Percentiles rank a stretch among this genome's conserved stretches.
phyloP scores from a whole-genome alignment of 2,888 invertebrate species.

The Eupithecia vulgata region DNA sequence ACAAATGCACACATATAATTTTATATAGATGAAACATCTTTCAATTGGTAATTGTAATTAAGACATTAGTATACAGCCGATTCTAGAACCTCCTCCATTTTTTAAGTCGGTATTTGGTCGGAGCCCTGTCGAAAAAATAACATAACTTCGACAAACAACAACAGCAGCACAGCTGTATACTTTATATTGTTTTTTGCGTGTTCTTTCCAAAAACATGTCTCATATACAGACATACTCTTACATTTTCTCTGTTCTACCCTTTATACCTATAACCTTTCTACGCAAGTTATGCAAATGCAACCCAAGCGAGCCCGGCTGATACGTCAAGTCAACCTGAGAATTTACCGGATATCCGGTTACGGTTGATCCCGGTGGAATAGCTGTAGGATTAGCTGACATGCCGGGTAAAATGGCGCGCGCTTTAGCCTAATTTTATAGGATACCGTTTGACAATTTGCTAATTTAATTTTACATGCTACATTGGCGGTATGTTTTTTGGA shows the following conservation, averaged over 20 bases:
- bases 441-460: conserved; percentile 48
- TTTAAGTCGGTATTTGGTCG: not conserved
- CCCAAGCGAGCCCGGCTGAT: conserved; percentile 36
- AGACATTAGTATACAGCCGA: no score
- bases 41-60: no score
- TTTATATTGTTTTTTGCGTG: not conserved
- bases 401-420: conserved; percentile 56
- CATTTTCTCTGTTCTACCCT: not conserved
- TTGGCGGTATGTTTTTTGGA: conserved; percentile 9
- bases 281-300: conserved; percentile 38
- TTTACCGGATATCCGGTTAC: conserved; percentile 40
- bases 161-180: not conserved
- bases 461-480: conserved; percentile 42
- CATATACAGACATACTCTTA: not conserved
- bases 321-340: conserved; percentile 41
- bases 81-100: not conserved
- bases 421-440: conserved; percentile 55
- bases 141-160: not conserved
- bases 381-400: conserved; percentile 55
- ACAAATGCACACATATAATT: not conserved
- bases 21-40: not conserved
- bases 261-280: not conserved
- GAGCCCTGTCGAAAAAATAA: not conserved
- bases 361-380: conserved; percentile 45
- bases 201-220: not conserved